Base-by-base conservation (phyloP, 2,888 invertebrate species). In the Heliconius charithonia region DNA sequence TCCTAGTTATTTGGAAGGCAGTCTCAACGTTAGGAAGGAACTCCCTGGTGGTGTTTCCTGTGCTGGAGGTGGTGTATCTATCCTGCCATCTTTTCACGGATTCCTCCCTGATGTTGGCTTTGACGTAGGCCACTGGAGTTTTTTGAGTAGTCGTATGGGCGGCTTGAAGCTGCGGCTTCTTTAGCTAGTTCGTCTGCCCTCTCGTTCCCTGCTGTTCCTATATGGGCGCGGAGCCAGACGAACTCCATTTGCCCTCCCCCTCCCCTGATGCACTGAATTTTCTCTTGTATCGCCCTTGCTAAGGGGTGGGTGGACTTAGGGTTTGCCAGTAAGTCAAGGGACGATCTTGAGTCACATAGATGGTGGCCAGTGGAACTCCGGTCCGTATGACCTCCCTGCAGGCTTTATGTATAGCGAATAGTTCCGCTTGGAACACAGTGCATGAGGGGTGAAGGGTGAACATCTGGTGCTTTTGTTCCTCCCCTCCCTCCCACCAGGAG, bases 61-160 rank as follows among this genome's bases (percentile, higher is more conserved):
- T 74, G 37, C 63, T 45, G 4, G 76, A 76, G 32, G 78, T 69
- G 1, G n/a, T 4, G 70, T 80, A 80, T 22, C 80, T 73, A 7
- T 80, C 69, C 12, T 78, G 74, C 76, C 76, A 80, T 4, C 32
- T 78, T 19, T 41, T 16, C 1, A 80, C 65, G 12, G 80, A 69
- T 59, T 80, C 78, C 29, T 80, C 76, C 3, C 80, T 19, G 65
- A 78, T 78, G n/a, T 76, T 78, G 7, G 59, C 71, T 25, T 80
- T 80, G 62, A 80, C 66, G n/a, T 69, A 65, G 29, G 79, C 74
- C 51, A 75, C 10, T 7, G 76, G 76, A 27, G 62, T 41, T 74
- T 65, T n/a, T 63, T 19, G 45, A 32, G 22, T 79, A 79, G 45
- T 73, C 45, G 7, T 45, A 37, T 9, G 27, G 56, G 16, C 13